phyloP scores from a whole-genome alignment of 2,113 vertebrate genomes.

The Mus musculus region DNA sequence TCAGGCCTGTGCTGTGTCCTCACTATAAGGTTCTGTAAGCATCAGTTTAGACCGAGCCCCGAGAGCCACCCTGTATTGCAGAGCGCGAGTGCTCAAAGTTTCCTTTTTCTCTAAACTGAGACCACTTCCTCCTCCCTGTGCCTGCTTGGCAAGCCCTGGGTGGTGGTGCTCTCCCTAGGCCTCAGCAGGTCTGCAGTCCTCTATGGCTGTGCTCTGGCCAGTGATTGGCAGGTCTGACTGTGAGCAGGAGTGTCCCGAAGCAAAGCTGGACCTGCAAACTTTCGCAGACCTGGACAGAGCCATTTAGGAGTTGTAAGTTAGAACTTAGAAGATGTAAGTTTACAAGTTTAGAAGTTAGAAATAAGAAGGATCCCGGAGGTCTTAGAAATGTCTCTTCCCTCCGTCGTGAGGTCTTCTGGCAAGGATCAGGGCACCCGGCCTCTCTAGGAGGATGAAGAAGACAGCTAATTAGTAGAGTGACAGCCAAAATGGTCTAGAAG shows the following conservation, averaged over 20 bases:
- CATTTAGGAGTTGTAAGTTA: neutral
- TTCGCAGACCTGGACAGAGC: neutral
- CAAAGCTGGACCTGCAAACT: neutral
- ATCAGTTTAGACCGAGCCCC: neutral
- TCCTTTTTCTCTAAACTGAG: neutral
- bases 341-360: too few species aligned
- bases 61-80: neutral
- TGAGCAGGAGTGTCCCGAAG: neutral
- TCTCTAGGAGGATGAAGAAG: constrained; percentile 89
- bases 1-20: neutral
- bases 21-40: neutral
- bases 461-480: constrained; percentile 90
- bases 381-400: neutral
- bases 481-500: neutral
- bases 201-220: neutral
- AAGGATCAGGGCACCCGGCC: constrained; percentile 86
- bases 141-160: neutral
- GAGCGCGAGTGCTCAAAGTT: neutral
- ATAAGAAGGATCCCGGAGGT: fast-evolving
- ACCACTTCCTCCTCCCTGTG: neutral
- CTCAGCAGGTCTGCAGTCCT: neutral
- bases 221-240: neutral
- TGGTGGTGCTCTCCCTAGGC: neutral
- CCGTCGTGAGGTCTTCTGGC: constrained; percentile 58
- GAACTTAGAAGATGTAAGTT: too few species aligned